Conservation (phyloP, 2,113 vertebrate genomes). For the Myiagra hebetior region DNA sequence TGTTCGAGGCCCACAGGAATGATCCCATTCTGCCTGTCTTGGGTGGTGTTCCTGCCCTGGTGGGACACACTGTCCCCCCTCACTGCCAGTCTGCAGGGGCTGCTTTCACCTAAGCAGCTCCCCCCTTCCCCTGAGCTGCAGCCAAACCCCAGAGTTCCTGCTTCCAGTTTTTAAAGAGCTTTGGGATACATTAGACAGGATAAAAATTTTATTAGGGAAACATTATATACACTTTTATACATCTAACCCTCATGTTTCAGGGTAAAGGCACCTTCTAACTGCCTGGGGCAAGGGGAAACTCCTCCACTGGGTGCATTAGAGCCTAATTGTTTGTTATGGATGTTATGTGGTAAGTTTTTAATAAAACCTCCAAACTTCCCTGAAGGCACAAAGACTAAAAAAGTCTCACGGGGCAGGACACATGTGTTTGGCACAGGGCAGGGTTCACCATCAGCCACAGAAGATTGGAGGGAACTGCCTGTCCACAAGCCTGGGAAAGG, state of each 20-base stretch:
- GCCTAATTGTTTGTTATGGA: neutral
- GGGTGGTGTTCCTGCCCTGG: rapidly evolving
- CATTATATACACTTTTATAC: neutral
- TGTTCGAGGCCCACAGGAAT: rapidly evolving
- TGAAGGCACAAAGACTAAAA: neutral
- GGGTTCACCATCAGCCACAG: neutral
- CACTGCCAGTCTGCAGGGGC: neutral
- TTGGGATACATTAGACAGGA: constrained; percentile 31
- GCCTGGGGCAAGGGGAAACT: neutral
- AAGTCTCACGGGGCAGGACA: neutral
- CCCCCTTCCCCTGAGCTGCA: neutral
- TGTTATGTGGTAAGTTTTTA: neutral
- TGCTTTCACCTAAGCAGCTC: neutral
- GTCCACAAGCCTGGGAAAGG: neutral
- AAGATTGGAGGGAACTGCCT: neutral
- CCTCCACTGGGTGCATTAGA: neutral
- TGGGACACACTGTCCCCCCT: neutral
- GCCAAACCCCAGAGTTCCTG: neutral
- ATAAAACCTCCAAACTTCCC: neutral
- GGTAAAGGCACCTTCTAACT: neutral
- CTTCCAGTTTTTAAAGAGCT: constrained; percentile 4
- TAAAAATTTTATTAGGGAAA: constrained; percentile 35
- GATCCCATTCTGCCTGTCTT: neutral
- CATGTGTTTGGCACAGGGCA: rapidly evolving
- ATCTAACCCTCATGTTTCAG: neutral